These are phyloP conservation scores for Chionomys nivalis DNA, from an alignment of 2,113 vertebrate species.

Conservation along the genomic window DNA sequence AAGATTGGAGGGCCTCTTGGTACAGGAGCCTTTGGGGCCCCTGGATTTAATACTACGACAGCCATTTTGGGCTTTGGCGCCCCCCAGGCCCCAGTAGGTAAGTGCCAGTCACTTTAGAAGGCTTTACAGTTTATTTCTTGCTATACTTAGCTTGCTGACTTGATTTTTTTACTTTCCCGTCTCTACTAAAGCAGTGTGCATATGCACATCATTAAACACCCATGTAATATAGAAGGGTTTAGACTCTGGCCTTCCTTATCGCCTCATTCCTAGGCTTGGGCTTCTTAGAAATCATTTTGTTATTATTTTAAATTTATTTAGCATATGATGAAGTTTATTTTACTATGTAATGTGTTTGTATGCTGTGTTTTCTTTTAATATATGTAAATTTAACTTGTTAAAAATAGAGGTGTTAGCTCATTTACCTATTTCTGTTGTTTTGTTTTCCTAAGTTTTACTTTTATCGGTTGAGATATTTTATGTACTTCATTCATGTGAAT, in stretches of 20 bases:
- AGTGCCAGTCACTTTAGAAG: conserved; percentile 82
- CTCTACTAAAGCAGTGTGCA: not conserved
- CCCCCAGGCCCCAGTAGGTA: conserved; percentile 94
- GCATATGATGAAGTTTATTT: not conserved
- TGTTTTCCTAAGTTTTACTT: conserved; percentile 39
- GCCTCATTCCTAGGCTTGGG: not conserved
- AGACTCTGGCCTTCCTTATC: not conserved
- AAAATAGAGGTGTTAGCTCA: conserved; percentile 26
- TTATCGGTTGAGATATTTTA: conserved; percentile 43
- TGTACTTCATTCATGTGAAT: conserved; percentile 46
- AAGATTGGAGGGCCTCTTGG: conserved; percentile 91
- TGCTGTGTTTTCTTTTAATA: conserved; percentile 46
- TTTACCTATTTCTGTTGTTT: conserved; percentile 6
- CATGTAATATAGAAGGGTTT: not conserved
- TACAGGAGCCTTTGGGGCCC: conserved; percentile 90
- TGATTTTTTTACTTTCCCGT: not conserved
- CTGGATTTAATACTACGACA: conserved; percentile 90
- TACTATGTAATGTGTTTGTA: conserved; percentile 49
- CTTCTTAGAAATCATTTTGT: conserved; percentile 41
- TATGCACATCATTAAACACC: not conserved
- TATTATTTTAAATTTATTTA: conserved; percentile 41
- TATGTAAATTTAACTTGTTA: conserved; percentile 59
- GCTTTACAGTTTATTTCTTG: conserved; percentile 58
- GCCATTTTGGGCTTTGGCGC: conserved; percentile 91
- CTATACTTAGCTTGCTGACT: conserved; percentile 46